Percentiles rank a stretch among this genome's conserved stretches.
These are phyloP conservation scores for Lampris megalopsis DNA, from an alignment of 2,113 vertebrate species.

Conservation along the genomic window DNA sequence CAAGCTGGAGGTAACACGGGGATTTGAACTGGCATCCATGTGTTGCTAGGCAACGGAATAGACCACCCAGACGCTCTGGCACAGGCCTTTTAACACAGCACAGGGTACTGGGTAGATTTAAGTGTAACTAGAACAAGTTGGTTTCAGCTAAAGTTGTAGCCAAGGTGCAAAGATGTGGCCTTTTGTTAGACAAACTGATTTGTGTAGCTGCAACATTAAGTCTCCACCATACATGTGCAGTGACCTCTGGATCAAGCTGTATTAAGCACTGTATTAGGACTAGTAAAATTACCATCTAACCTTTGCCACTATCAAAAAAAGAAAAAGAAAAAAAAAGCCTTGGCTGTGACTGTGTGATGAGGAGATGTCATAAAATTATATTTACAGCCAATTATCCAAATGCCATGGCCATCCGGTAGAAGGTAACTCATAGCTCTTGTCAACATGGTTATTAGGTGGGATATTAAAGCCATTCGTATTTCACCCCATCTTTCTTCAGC, in stretches of 20 bases:
- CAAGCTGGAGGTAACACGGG: too few relatives aligned
- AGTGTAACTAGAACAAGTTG: slow-evolving; percentile 26
- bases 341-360: slow-evolving; percentile 32
- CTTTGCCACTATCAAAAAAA: slow-evolving; percentile 65
- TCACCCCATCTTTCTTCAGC: slow-evolving; percentile 56
- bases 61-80: too few relatives aligned
- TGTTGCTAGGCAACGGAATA: too few relatives aligned
- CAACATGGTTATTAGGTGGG: slow-evolving; percentile 76
- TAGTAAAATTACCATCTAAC: slow-evolving; percentile 64
- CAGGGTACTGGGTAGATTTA: slow-evolving; percentile 49
- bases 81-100: not conserved
- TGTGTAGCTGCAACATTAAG: too few relatives aligned
- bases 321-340: slow-evolving; percentile 54
- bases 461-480: slow-evolving; percentile 77
- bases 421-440: slow-evolving; percentile 74
- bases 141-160: not conserved
- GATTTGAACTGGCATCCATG: too few relatives aligned
- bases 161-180: not conserved
- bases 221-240: slow-evolving; percentile 23
- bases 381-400: slow-evolving; percentile 82
- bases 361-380: slow-evolving; percentile 65
- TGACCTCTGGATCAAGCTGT: slow-evolving; percentile 30
- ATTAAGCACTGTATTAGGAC: slow-evolving; percentile 56
- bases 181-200: too few relatives aligned
- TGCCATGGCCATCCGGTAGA: slow-evolving; percentile 75